These are phyloP conservation scores for Styela plicata DNA, from an alignment of 23 tunicate species.

Conservation along the genomic window DNA sequence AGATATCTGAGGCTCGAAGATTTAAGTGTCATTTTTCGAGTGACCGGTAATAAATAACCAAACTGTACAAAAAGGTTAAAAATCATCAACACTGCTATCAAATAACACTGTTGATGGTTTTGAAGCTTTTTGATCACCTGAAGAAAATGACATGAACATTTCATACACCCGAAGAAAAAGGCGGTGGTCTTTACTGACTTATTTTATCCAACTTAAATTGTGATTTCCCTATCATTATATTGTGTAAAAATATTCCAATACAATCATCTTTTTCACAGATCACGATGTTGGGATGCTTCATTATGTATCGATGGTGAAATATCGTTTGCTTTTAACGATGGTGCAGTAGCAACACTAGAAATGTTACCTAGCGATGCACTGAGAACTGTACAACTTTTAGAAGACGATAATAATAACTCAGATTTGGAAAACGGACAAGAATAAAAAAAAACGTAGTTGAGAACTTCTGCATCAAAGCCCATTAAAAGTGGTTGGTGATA, in stretches of 20 bases:
- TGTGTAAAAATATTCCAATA: no score
- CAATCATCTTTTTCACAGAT: conserved; percentile 37
- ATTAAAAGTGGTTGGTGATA: no score
- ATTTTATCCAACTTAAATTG: background rate
- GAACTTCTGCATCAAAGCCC: no score
- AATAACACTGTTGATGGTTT: no score
- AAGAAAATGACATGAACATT: no score
- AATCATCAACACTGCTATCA: no score
- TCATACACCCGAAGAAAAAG: background rate
- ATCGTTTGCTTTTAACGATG: conserved; percentile 85
- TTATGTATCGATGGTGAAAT: conserved; percentile 79
- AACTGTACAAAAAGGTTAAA: no score
- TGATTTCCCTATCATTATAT: no score
- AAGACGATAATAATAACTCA: conserved; percentile 13
- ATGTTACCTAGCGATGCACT: conserved; percentile 64
- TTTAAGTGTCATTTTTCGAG: no score
- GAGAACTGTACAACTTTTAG: conserved; percentile 57
- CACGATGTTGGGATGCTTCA: conserved; percentile 92
- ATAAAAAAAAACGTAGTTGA: background rate
- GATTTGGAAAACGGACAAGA: background rate
- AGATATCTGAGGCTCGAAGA: no score
- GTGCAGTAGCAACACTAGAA: conserved; percentile 53
- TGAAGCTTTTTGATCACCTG: no score
- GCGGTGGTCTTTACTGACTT: background rate
- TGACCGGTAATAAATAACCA: no score